Percentiles rank a stretch among this genome's conserved stretches.
Conservation (phyloP, 2,797 vertebrate species). For the Cephalopachus bancanus region DNA sequence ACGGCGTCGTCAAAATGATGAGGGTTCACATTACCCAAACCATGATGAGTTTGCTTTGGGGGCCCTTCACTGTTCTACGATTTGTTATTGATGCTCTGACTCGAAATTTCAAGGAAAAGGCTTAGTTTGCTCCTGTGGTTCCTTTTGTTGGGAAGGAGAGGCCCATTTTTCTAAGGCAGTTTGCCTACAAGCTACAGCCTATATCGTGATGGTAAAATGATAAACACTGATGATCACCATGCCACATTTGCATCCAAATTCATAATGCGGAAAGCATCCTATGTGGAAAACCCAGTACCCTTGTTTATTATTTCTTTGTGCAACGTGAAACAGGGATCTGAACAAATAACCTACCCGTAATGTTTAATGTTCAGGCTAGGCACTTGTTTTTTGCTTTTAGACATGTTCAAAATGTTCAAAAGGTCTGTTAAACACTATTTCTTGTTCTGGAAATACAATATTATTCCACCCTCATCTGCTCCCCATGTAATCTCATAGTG, state of each 20-base stretch:
- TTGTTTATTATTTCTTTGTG: slow-evolving; percentile 81
- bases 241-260: slow-evolving; percentile 80
- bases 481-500: slow-evolving; percentile 78
- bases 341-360: slow-evolving; percentile 78
- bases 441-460: slow-evolving; percentile 81
- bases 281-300: slow-evolving; percentile 66
- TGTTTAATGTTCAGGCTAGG: slow-evolving; percentile 84
- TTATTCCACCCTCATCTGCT: slow-evolving; percentile 81
- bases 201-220: slow-evolving; percentile 82
- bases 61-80: slow-evolving; percentile 57
- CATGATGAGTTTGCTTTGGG: slow-evolving; percentile 79
- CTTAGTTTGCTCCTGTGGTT: slow-evolving; percentile 73
- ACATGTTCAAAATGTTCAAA: slow-evolving; percentile 79
- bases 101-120: slow-evolving; percentile 78
- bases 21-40: slow-evolving; percentile 76
- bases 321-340: slow-evolving; percentile 50
- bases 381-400: slow-evolving; percentile 79
- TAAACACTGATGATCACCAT: slow-evolving; percentile 70
- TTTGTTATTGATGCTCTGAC: slow-evolving; percentile 84
- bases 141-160: slow-evolving; percentile 61
- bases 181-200: slow-evolving; percentile 80
- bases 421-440: slow-evolving; percentile 77
- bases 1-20: slow-evolving; percentile 63
- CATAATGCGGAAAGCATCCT: slow-evolving; percentile 73
- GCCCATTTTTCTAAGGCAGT: slow-evolving; percentile 75